Conservation (phyloP, 1,140 invertebrate genomes). For the Tribolium castaneum region DNA sequence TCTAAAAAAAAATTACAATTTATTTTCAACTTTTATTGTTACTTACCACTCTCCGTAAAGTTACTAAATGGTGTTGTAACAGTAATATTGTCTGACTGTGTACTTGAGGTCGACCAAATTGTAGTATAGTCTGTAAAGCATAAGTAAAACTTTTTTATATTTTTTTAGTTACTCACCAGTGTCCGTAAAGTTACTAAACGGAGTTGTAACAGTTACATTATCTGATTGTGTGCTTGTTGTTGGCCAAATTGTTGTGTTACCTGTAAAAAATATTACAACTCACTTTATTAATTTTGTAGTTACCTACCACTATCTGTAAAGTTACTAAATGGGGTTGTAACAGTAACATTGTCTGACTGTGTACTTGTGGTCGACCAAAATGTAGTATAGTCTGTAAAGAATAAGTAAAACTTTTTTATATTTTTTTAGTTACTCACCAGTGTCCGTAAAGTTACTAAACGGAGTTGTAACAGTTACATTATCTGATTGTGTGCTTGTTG, state of each 20-base stretch:
- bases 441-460: neutral
- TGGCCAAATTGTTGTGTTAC: neutral
- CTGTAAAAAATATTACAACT: neutral
- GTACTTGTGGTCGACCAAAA: neutral
- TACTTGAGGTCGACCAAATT: neutral
- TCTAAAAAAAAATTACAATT: neutral
- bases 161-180: neutral
- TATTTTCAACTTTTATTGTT: neutral
- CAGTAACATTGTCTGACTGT: neutral
- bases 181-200: neutral
- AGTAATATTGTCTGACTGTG: neutral
- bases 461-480: neutral
- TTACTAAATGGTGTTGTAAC: neutral
- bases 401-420: neutral
- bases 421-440: too few relatives aligned
- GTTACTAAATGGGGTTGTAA: neutral
- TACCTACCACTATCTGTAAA: neutral
- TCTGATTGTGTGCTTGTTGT: neutral
- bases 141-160: neutral
- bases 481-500: neutral
- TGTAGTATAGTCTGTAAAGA: neutral
- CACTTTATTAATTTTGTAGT: neutral
- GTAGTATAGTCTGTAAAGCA: neutral
- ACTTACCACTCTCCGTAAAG: neutral
- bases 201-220: neutral